Percentiles rank a stretch among this genome's conserved stretches.
phyloP scores from a whole-genome alignment of 2,113 vertebrate genomes.

The Lamprotornis superbus region DNA sequence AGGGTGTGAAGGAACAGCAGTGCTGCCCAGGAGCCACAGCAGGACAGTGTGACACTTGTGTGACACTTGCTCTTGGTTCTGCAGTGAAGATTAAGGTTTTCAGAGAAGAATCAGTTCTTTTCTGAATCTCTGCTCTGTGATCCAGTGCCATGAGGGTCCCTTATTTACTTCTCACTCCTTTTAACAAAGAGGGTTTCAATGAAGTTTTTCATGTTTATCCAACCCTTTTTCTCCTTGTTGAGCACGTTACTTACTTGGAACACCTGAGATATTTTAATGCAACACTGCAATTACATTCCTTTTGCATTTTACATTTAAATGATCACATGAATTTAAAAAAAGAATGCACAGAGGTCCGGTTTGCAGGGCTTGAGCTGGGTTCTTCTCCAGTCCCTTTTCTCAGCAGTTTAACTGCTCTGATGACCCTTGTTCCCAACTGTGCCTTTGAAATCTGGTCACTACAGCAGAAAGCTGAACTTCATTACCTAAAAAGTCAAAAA shows the following conservation, averaged over 20 bases:
- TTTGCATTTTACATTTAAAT: not conserved
- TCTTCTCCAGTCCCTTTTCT: not conserved
- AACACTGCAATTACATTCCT: not conserved
- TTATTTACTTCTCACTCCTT: not conserved
- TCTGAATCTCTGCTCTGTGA: not conserved
- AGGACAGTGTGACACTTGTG: not conserved
- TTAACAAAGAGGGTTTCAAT: not conserved
- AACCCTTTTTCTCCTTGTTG: not conserved
- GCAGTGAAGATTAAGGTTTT: not conserved
- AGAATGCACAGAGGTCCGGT: not conserved
- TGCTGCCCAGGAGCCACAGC: constrained; percentile 5
- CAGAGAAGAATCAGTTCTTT: not conserved
- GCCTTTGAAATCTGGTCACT: not conserved
- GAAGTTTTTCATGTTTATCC: not conserved
- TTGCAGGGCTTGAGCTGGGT: not conserved
- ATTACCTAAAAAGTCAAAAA: not conserved
- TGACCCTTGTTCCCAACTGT: not conserved
- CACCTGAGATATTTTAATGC: not conserved
- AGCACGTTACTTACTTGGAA: not conserved
- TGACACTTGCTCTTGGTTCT: not conserved
- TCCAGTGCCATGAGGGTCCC: not conserved
- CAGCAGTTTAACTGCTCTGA: not conserved
- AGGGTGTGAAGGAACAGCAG: constrained; percentile 6
- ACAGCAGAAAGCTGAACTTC: not conserved
- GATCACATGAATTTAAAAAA: not conserved